Evolutionary conservation across 1,140 invertebrate species (phyloP).

Genomic region (Gryllus bimaculatus): DNA sequence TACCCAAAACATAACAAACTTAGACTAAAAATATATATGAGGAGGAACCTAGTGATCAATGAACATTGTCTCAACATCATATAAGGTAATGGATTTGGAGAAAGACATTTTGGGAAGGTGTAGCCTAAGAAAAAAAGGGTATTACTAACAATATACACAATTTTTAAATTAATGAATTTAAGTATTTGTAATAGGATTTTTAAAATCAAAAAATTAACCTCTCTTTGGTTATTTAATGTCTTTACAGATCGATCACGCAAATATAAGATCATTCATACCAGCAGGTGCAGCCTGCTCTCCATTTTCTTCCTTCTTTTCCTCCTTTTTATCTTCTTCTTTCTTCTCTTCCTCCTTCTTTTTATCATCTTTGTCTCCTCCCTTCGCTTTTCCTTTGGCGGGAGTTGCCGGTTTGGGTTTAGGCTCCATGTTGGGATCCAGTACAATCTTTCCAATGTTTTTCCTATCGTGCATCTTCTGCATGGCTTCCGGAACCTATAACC

Average conservation of each 20-base stretch:
- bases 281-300: slow-evolving; percentile 9
- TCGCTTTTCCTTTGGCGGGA: slow-evolving; percentile 58
- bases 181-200: no score
- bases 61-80: no score
- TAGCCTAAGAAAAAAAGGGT: no score
- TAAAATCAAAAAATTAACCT: no score
- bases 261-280: background rate
- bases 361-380: slow-evolving; percentile 58
- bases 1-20: background rate
- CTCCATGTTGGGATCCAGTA: slow-evolving; percentile 68
- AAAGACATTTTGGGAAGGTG: no score
- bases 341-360: slow-evolving; percentile 21
- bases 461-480: slow-evolving; percentile 89
- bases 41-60: no score
- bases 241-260: no score
- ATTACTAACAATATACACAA: no score
- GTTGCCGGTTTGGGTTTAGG: slow-evolving; percentile 67
- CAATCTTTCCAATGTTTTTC: slow-evolving; percentile 82
- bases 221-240: no score
- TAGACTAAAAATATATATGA: no score
- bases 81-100: no score
- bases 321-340: slow-evolving; percentile 17
- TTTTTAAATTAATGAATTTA: no score
- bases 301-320: slow-evolving; percentile 12
- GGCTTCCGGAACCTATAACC: slow-evolving; percentile 60